A percentile compares a stretch with the other conserved stretches of the same genome.
Conservation (phyloP, 2,888 invertebrate species). For the Cheilosia scutellata region DNA sequence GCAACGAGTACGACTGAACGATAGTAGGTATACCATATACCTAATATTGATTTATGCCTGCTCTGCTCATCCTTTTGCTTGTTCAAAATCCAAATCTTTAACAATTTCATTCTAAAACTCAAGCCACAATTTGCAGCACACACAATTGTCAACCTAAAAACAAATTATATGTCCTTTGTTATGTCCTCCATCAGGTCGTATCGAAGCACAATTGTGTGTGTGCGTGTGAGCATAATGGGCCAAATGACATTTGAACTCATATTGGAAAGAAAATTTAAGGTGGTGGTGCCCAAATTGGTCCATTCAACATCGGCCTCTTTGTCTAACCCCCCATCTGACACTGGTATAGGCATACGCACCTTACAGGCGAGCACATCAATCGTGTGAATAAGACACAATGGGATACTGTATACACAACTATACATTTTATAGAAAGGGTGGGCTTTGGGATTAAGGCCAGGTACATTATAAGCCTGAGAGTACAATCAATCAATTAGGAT, state of each 20-base stretch:
- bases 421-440: neutral
- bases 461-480: slow-evolving; percentile 27
- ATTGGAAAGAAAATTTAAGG: slow-evolving; percentile 60
- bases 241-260: slow-evolving; percentile 71
- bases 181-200: neutral
- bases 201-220: neutral
- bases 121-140: slow-evolving; percentile 46
- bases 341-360: slow-evolving; percentile 27
- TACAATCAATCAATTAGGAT: slow-evolving; percentile 76
- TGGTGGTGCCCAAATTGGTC: slow-evolving; percentile 32
- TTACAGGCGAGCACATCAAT: slow-evolving; percentile 52
- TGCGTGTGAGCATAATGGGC: slow-evolving; percentile 15
- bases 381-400: slow-evolving; percentile 58
- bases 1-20: neutral
- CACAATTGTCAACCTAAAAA: slow-evolving; percentile 61
- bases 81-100: slow-evolving; percentile 64
- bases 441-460: neutral
- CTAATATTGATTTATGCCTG: slow-evolving; percentile 68
- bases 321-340: neutral
- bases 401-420: slow-evolving; percentile 4
- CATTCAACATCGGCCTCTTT: slow-evolving; percentile 4
- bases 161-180: slow-evolving; percentile 69
- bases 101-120: slow-evolving; percentile 67
- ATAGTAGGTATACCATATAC: slow-evolving; percentile 1
- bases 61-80: slow-evolving; percentile 68